Conservation (phyloP, 1,140 invertebrate genomes). For the Diuraphis noxia region DNA sequence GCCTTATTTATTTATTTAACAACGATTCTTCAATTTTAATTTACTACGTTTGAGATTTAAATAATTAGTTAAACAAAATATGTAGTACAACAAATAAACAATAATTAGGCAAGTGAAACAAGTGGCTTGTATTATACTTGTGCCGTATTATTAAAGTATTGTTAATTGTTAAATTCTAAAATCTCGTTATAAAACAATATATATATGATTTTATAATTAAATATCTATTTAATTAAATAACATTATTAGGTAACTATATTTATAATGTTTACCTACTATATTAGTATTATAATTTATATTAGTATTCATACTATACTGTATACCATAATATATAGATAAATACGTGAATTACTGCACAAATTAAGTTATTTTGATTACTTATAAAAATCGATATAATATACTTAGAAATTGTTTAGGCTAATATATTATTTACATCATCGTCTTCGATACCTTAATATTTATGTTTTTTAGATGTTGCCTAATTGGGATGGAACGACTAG, state of each 20-base stretch:
- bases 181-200: too few relatives aligned
- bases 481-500: constrained; percentile 85
- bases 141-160: too few relatives aligned
- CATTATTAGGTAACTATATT: too few relatives aligned
- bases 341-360: not conserved
- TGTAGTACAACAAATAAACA: not conserved
- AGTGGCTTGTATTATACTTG: not conserved
- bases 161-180: not conserved
- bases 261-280: too few relatives aligned
- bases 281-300: too few relatives aligned
- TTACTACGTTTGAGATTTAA: not conserved
- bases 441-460: not conserved
- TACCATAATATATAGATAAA: not conserved
- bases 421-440: not conserved
- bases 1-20: too few relatives aligned
- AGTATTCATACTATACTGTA: too few relatives aligned
- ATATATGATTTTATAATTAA: too few relatives aligned
- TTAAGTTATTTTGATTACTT: not conserved
- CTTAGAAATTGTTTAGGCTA: not conserved
- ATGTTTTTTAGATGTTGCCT: constrained; percentile 70
- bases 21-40: too few relatives aligned
- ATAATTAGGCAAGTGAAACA: not conserved
- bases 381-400: not conserved
- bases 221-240: not conserved
- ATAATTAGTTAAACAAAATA: too few relatives aligned